Evolutionary conservation across 92 coral and sea anemone species (phyloP).

Genomic region (Phenganax subtilis): DNA sequence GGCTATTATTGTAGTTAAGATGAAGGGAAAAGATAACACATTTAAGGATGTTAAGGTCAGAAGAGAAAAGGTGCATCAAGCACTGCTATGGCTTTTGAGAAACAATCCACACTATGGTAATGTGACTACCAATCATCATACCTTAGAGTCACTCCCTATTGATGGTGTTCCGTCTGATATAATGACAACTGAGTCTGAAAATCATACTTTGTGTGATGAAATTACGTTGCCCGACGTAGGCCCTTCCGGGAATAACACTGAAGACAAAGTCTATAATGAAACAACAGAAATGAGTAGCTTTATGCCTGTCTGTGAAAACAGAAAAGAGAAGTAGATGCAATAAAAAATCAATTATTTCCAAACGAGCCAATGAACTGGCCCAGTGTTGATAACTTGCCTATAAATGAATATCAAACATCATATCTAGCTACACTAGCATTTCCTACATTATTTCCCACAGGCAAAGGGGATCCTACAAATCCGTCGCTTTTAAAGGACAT

Average conservation of each 20-base stretch:
- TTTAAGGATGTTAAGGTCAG: slow-evolving; percentile 49
- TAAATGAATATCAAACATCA: slow-evolving; percentile 49
- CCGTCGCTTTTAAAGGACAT: slow-evolving; percentile 41
- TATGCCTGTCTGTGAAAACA: slow-evolving; percentile 44
- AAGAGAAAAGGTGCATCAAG: slow-evolving; percentile 49
- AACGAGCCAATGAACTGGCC: slow-evolving; percentile 51
- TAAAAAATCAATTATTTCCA: slow-evolving; percentile 45
- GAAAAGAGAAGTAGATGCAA: slow-evolving; percentile 40
- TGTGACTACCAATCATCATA: slow-evolving; percentile 35
- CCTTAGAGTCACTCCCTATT: not conserved
- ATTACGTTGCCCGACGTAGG: slow-evolving; percentile 37
- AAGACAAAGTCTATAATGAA: slow-evolving; percentile 46
- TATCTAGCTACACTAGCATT: slow-evolving; percentile 53
- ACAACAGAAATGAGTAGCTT: slow-evolving; percentile 52
- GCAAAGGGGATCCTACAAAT: not conserved
- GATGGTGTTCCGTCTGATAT: slow-evolving; percentile 12
- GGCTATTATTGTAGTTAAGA: slow-evolving; percentile 45
- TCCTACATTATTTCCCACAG: slow-evolving; percentile 57
- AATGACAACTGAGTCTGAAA: slow-evolving; percentile 46
- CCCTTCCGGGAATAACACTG: slow-evolving; percentile 20
- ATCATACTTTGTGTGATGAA: slow-evolving; percentile 49
- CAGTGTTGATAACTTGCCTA: slow-evolving; percentile 41
- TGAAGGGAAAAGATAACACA: slow-evolving; percentile 47
- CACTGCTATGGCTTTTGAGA: slow-evolving; percentile 47
- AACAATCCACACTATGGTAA: slow-evolving; percentile 51